These are phyloP conservation scores for Aeoliscus strigatus DNA, from an alignment of 2,797 vertebrate species.

Conservation along the genomic window DNA sequence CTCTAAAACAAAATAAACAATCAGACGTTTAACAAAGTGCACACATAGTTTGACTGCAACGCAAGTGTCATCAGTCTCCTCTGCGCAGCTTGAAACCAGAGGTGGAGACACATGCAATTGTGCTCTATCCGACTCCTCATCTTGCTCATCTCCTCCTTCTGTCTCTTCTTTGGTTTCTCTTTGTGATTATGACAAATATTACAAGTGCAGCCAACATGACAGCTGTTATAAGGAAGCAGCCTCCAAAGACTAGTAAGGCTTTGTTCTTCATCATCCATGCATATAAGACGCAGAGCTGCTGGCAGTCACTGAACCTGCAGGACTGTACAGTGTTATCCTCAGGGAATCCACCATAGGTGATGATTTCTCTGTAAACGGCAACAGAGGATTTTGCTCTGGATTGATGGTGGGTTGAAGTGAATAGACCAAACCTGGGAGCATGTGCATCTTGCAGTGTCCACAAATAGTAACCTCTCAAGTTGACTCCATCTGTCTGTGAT, in stretches of 20 bases:
- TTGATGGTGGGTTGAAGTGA: slow-evolving; percentile 74
- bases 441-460: slow-evolving; percentile 88
- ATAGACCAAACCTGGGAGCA: slow-evolving; percentile 83
- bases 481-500: slow-evolving; percentile 80
- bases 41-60: slow-evolving; percentile 16
- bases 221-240: slow-evolving; percentile 77
- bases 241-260: slow-evolving; percentile 81
- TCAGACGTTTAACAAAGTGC: too few species aligned
- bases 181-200: slow-evolving; percentile 59
- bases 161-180: slow-evolving; percentile 72
- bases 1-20: too few species aligned
- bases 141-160: slow-evolving; percentile 18
- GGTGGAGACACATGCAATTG: slow-evolving; percentile 19
- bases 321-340: slow-evolving; percentile 13
- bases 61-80: slow-evolving; percentile 22
- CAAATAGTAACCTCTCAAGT: slow-evolving; percentile 87
- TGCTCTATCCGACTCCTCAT: slow-evolving; percentile 56
- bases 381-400: slow-evolving; percentile 85
- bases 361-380: slow-evolving; percentile 77
- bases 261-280: slow-evolving; percentile 76
- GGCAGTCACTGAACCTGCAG: slow-evolving; percentile 49
- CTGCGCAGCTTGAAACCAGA: slow-evolving; percentile 17
- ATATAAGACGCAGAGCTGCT: slow-evolving; percentile 71
- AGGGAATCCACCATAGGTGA: slow-evolving; percentile 77
- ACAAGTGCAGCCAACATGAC: slow-evolving; percentile 71